phyloP scores from a whole-genome alignment of 2,888 invertebrate species.

The Phrixothrix hirtus region DNA sequence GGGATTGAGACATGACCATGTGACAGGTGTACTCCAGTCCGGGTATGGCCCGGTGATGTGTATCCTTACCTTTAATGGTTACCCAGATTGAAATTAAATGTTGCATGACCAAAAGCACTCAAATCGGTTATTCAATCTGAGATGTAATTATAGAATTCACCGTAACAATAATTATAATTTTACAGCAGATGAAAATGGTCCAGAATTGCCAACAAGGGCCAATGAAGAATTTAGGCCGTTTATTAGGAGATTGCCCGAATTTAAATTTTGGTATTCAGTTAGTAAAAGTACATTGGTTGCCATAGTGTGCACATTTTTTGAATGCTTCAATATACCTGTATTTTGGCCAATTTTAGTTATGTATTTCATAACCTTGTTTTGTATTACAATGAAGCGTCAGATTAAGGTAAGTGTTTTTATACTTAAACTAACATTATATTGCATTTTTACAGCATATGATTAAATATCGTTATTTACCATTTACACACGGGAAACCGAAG shows the following conservation, averaged over 20 bases:
- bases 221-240: conserved; percentile 99
- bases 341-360: conserved; percentile 99
- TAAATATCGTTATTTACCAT: conserved; percentile 97
- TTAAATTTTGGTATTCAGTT: conserved; percentile 99
- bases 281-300: conserved; percentile 92
- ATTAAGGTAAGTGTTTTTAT: conserved; percentile 77
- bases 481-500: conserved; percentile 96
- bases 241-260: conserved; percentile 94
- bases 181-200: conserved; percentile 76
- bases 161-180: too few species aligned
- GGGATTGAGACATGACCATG: too few species aligned
- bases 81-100: too few species aligned
- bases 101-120: too few species aligned
- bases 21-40: too few species aligned
- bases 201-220: conserved; percentile 90
- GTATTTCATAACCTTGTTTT: conserved; percentile 98
- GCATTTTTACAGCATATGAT: conserved; percentile 92
- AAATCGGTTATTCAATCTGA: too few species aligned
- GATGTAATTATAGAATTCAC: too few species aligned
- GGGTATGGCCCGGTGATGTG: too few species aligned
- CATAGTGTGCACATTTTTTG: conserved; percentile 92
- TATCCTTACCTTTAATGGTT: too few species aligned
- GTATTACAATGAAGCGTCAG: conserved; percentile 99
- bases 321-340: conserved; percentile 98
- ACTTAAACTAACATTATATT: background rate